phyloP scores from a whole-genome alignment of 1,140 invertebrate species.

The Sweltsa coloradensis region DNA sequence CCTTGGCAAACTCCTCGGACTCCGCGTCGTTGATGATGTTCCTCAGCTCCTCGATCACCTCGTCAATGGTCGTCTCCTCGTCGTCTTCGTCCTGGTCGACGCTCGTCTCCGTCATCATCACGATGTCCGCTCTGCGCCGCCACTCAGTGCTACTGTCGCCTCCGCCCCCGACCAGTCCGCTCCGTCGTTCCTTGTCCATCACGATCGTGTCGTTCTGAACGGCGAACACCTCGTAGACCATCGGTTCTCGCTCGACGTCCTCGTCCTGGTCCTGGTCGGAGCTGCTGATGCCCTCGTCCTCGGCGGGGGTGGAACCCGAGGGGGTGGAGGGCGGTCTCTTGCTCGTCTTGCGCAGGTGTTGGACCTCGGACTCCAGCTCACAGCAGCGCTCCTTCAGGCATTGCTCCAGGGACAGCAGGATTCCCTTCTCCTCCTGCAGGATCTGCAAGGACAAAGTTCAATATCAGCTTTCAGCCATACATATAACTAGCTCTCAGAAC shows the following conservation, averaged over 20 bases:
- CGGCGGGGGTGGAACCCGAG: slow-evolving; percentile 55
- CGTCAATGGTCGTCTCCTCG: slow-evolving; percentile 74
- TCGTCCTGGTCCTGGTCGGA: slow-evolving; percentile 45
- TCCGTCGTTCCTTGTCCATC: slow-evolving; percentile 30
- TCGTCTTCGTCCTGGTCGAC: slow-evolving; percentile 30
- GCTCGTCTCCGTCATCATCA: slow-evolving; percentile 11
- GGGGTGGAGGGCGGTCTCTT: not conserved
- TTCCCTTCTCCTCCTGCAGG: slow-evolving; percentile 64
- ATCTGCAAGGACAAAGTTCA: slow-evolving; percentile 37
- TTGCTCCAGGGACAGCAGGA: slow-evolving; percentile 59
- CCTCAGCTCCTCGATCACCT: slow-evolving; percentile 71
- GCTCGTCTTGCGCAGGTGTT: slow-evolving; percentile 20
- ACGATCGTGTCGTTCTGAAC: slow-evolving; percentile 43
- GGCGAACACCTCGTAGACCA: slow-evolving; percentile 47
- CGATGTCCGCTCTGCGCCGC: too few species aligned
- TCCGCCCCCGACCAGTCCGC: not conserved
- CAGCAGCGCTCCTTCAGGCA: slow-evolving; percentile 61
- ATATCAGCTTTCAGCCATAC: not conserved
- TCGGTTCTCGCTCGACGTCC: slow-evolving; percentile 40
- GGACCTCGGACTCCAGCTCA: slow-evolving; percentile 46
- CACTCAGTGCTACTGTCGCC: not conserved
- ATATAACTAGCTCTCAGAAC: too few species aligned
- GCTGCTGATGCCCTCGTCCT: slow-evolving; percentile 75
- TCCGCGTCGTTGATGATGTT: slow-evolving; percentile 77
- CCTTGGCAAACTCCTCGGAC: slow-evolving; percentile 47